phyloP scores from a whole-genome alignment of 2,113 vertebrate species.

The Coptodon rendalli region DNA sequence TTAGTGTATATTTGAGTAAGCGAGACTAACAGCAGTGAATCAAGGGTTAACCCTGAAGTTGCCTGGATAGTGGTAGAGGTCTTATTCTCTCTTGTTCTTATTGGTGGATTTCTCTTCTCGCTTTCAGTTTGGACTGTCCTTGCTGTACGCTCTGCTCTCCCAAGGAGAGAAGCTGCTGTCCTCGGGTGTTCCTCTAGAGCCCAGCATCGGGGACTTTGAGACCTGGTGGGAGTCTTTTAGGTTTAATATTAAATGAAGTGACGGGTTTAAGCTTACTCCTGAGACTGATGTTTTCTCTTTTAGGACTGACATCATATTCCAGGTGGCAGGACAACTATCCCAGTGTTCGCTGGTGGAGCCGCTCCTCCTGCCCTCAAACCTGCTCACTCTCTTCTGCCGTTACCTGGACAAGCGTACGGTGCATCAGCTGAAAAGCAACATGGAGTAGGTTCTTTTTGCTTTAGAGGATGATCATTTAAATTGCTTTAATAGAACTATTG shows the following conservation, averaged over 20 bases:
- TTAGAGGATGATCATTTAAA: neutral
- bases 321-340: constrained; percentile 84
- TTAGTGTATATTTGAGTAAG: neutral
- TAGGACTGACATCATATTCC: constrained; percentile 86
- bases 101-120: neutral
- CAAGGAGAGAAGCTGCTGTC: constrained; percentile 86
- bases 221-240: constrained; percentile 70
- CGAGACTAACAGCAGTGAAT: neutral
- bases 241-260: neutral
- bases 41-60: neutral
- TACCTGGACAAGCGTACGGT: constrained; percentile 88
- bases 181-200: constrained; percentile 73
- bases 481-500: neutral
- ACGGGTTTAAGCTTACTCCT: neutral
- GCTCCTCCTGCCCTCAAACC: constrained; percentile 84
- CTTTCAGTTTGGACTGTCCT: constrained; percentile 88
- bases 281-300: neutral
- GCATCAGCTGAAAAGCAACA: constrained; percentile 83
- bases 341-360: constrained; percentile 84
- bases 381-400: constrained; percentile 88
- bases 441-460: constrained; percentile 74
- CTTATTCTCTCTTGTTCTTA: neutral
- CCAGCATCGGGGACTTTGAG: constrained; percentile 76
- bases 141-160: constrained; percentile 89
- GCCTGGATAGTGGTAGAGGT: neutral